Conservation (phyloP, 2,113 vertebrate species). For the Muscicapa adusta region DNA sequence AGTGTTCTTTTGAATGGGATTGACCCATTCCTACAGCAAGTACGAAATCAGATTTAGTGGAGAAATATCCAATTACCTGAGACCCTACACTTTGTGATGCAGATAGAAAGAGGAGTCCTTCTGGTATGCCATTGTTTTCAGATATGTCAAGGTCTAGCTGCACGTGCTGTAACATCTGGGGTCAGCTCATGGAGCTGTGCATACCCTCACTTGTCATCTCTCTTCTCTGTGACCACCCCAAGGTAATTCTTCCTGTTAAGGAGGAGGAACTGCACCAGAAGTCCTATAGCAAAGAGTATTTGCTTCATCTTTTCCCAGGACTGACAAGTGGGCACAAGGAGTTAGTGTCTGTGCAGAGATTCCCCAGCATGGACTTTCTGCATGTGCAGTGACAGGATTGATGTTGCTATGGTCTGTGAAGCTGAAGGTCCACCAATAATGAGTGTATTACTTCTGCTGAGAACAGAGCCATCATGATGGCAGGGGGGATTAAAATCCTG, state of each 20-base stretch:
- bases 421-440: conserved; percentile 34
- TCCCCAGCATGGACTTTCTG: not conserved
- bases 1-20: not conserved
- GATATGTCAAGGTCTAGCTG: not conserved
- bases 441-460: conserved; percentile 20
- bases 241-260: not conserved
- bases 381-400: not conserved
- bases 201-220: not conserved
- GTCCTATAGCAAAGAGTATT: not conserved
- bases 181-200: not conserved
- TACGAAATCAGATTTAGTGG: not conserved
- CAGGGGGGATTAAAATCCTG: conserved; percentile 32
- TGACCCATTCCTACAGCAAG: not conserved
- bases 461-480: not conserved
- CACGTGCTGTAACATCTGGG: not conserved
- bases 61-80: not conserved
- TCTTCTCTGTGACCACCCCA: not conserved
- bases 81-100: not conserved
- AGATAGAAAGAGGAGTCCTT: not conserved
- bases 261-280: not conserved
- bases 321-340: not conserved
- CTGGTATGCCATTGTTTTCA: not conserved
- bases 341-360: not conserved
- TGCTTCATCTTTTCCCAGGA: not conserved
- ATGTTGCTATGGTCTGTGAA: conserved; percentile 41